Evolutionary conservation across 1,140 invertebrate genomes (phyloP), one percentile per base, ranked within the genome.

Genomic region (Nautilus pompilius): DNA sequence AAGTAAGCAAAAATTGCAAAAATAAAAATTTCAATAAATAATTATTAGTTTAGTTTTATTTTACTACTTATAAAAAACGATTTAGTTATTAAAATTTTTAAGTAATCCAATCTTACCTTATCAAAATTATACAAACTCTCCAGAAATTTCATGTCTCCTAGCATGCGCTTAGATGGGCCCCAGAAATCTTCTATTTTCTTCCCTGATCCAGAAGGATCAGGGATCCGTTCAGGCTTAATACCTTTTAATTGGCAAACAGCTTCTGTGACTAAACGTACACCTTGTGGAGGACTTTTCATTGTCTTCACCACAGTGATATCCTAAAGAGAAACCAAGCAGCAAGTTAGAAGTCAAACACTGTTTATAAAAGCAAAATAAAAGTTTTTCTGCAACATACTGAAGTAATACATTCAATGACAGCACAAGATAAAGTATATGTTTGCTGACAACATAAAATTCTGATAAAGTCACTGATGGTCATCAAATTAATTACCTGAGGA

Each of bases 101-200:
- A 41, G 8, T 8, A 10, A 46, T 20, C 3, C 4, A 46, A 20
- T 46, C 64, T 51, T 64, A 81, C 82, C 74, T 83, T 83, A 62
- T 84, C 82, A 71, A 74, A 84, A 10, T 69, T 71, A 22, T 76
- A 69, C 28, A 84, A 67, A 41, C 67, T 69, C 63, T 84, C 82
- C 13, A 84, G 66, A 67, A 84, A 84, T 65, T 83, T 83, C 78
- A 82, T 82, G 66, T 83, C 82, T 51, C 82, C 79, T 20, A 84
- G 70, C 64, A 83, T 71, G 69, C 75, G 80, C 71, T 83, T 81
- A 8, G 82, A 77, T 28, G 81, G 80, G 5, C 74, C 76, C 83
- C 83, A 84, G 75, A 67, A 84, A 46, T 84, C 83, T 54, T 84
- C 83, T 62, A 83, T 82, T 71, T 82, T 83, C 67, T 82, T 83